Conservation (phyloP, 2,888 invertebrate genomes). For the Sphaerophoria taeniata region DNA sequence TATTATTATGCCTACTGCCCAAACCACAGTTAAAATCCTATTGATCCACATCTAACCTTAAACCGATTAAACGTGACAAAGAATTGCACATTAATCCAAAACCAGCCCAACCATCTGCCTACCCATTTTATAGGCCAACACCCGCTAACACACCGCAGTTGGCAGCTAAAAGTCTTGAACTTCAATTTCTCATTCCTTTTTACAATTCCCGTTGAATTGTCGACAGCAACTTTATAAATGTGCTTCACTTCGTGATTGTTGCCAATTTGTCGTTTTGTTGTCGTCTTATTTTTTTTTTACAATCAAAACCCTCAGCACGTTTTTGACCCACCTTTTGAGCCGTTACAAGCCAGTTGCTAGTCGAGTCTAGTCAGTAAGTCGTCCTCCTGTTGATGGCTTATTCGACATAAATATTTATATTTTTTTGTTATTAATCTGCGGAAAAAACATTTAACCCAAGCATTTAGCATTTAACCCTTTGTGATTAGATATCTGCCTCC, state of each 20-base stretch:
- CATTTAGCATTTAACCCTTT: conserved; percentile 54
- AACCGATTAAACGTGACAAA: conserved; percentile 61
- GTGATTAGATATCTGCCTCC: conserved; percentile 18
- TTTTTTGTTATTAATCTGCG: neutral
- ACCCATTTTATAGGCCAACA: conserved; percentile 4
- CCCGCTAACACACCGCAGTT: neutral
- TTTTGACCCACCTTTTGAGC: conserved; percentile 69
- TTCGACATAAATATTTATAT: conserved; percentile 25
- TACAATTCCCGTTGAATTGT: conserved; percentile 38
- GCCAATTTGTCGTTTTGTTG: conserved; percentile 57
- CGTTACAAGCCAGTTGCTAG: conserved; percentile 14
- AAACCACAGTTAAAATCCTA: neutral
- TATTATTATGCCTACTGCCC: too few species aligned
- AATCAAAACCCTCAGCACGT: conserved; percentile 60
- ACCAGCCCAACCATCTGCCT: neutral
- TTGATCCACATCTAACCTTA: conserved; percentile 39
- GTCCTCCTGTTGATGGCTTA: conserved; percentile 28
- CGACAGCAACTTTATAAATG: conserved; percentile 59
- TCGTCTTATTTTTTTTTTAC: conserved; percentile 18
- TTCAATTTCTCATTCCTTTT: conserved; percentile 46
- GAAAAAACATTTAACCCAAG: conserved; percentile 46
- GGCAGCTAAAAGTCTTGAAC: conserved; percentile 42
- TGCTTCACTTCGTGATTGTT: conserved; percentile 45
- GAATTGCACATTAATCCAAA: conserved; percentile 51
- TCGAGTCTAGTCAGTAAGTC: neutral